These are phyloP conservation scores for Cetoscarus ocellatus DNA, from an alignment of 2,797 vertebrate genomes.

Conservation along the genomic window DNA sequence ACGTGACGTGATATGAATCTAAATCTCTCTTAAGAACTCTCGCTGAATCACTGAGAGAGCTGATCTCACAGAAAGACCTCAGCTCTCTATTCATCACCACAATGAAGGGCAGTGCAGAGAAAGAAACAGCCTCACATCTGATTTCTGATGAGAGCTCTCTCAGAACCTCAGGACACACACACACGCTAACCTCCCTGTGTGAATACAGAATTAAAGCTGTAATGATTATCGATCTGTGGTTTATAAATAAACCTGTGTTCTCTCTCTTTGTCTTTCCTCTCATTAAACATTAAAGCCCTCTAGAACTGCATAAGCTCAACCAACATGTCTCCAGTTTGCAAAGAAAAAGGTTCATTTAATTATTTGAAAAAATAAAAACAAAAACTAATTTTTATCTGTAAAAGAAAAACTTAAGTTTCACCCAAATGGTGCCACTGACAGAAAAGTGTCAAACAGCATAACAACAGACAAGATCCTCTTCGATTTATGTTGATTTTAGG, in stretches of 20 bases:
- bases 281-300: constrained; percentile 6
- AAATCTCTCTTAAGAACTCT: constrained; percentile 37
- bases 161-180: not conserved
- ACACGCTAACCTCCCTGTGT: not conserved
- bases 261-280: constrained; percentile 3
- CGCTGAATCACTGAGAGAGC: constrained; percentile 45
- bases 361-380: too few relatives aligned
- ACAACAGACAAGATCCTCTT: too few relatives aligned
- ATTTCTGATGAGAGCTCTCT: not conserved
- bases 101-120: constrained; percentile 19
- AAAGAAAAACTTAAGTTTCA: too few relatives aligned
- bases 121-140: constrained; percentile 23
- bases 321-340: too few relatives aligned
- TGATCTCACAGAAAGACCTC: constrained; percentile 50
- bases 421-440: too few relatives aligned
- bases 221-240: constrained; percentile 64
- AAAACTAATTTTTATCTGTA: too few relatives aligned
- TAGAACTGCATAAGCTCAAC: too few relatives aligned
- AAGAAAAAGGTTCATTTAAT: too few relatives aligned
- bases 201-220: constrained; percentile 41
- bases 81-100: constrained; percentile 45
- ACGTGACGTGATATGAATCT: constrained; percentile 40
- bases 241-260: constrained; percentile 48
- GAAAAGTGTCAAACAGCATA: too few relatives aligned
- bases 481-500: too few relatives aligned